These are phyloP conservation scores for Gavia stellata DNA, from an alignment of 2,113 vertebrate species.

Conservation along the genomic window DNA sequence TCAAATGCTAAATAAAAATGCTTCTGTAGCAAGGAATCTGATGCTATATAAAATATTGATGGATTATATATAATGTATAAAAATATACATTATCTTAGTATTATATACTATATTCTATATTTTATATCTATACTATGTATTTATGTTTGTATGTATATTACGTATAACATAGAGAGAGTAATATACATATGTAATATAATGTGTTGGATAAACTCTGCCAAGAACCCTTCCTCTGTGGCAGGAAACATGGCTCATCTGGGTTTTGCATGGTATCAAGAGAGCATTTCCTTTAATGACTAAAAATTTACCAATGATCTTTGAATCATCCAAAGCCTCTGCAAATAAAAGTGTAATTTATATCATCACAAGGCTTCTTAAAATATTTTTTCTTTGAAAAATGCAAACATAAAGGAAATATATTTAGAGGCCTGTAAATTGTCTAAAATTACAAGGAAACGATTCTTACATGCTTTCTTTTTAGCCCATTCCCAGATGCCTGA, in stretches of 20 bases:
- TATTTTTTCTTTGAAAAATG: neutral
- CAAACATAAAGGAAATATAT: neutral
- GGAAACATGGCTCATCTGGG: fast-evolving
- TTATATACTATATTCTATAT: neutral
- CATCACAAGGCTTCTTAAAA: neutral
- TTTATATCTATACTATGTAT: neutral
- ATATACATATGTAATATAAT: neutral
- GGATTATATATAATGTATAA: neutral
- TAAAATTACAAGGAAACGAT: neutral
- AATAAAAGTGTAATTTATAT: neutral
- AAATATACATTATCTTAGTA: neutral
- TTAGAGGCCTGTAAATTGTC: neutral
- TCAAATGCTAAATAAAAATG: neutral
- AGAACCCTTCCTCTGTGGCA: neutral
- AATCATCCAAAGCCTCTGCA: neutral
- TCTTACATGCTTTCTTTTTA: neutral
- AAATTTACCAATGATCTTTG: neutral
- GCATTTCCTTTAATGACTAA: neutral
- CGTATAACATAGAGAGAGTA: neutral
- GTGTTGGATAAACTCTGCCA: neutral
- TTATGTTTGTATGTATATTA: neutral
- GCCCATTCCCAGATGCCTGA: neutral
- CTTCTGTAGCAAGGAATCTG: neutral
- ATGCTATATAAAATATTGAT: neutral
- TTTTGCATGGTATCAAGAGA: neutral